These are phyloP conservation scores for Catamblyrhynchus diadema DNA, from an alignment of 2,797 vertebrate genomes.

Conservation along the genomic window DNA sequence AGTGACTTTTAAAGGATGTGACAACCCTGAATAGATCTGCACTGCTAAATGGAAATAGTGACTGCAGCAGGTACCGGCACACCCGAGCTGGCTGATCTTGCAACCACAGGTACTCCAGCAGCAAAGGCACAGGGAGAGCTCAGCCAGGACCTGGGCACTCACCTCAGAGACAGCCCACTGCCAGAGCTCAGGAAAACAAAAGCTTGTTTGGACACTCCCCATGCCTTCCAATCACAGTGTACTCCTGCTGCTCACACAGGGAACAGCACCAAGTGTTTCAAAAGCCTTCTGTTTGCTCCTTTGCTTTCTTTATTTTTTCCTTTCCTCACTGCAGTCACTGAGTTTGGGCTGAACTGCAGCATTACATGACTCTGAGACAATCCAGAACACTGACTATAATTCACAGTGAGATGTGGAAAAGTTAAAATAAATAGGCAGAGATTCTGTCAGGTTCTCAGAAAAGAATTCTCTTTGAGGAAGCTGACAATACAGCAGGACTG, in stretches of 20 bases:
- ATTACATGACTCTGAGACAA: background rate
- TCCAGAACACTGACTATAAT: background rate
- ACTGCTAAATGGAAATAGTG: background rate
- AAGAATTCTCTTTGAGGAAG: background rate
- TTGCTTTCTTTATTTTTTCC: background rate
- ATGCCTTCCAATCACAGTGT: accelerated
- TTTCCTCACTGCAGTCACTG: background rate
- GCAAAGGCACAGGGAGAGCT: background rate
- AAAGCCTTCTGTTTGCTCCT: background rate
- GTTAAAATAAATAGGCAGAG: background rate
- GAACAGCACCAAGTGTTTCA: background rate
- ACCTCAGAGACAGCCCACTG: background rate
- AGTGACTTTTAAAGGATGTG: background rate
- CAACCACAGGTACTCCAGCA: background rate
- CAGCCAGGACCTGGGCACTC: background rate
- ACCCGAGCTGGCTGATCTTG: background rate
- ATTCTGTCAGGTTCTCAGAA: background rate
- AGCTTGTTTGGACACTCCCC: background rate
- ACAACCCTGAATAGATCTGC: background rate
- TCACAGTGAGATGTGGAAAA: background rate
- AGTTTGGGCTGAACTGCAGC: background rate
- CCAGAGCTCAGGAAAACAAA: background rate
- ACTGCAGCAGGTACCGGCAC: background rate
- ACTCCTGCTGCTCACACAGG: background rate
- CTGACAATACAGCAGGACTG: background rate